Conservation (phyloP, 2,888 invertebrate species). For the Drosophila mayaguana region DNA sequence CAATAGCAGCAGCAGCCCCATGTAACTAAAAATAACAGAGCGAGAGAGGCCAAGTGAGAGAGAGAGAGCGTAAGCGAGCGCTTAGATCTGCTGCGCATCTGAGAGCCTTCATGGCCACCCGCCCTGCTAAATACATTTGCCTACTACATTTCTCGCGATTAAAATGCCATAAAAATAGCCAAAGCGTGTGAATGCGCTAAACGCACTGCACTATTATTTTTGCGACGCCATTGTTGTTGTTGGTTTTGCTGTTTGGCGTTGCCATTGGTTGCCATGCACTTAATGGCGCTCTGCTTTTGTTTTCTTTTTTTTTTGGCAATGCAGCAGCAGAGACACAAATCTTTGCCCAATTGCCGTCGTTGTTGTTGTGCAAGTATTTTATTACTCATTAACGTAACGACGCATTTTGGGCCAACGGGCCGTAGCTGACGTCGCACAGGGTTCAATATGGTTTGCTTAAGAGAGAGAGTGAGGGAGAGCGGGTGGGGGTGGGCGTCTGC, state of each 20-base stretch:
- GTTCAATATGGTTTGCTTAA: conserved; percentile 30
- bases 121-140: conserved; percentile 24
- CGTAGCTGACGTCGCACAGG: conserved; percentile 47
- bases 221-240: conserved; percentile 14
- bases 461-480: conserved; percentile 4
- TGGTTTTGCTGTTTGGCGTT: conserved; percentile 22
- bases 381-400: conserved; percentile 80
- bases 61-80: conserved; percentile 1
- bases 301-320: conserved; percentile 45
- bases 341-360: conserved; percentile 33
- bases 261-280: conserved; percentile 39
- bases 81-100: background rate
- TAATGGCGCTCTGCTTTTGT: conserved; percentile 56
- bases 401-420: conserved; percentile 74
- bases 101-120: conserved; percentile 19
- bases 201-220: conserved; percentile 32
- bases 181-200: conserved; percentile 60
- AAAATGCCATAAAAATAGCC: conserved; percentile 78
- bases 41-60: conserved; percentile 9
- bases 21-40: conserved; percentile 71
- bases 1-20: conserved; percentile 44
- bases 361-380: conserved; percentile 73
- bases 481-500: conserved; percentile 11
- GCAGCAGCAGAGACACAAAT: conserved; percentile 40
- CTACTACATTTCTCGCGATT: conserved; percentile 56